Conservation (phyloP, 92 coral and sea anemone genomes). For the Paramuricea clavata region DNA sequence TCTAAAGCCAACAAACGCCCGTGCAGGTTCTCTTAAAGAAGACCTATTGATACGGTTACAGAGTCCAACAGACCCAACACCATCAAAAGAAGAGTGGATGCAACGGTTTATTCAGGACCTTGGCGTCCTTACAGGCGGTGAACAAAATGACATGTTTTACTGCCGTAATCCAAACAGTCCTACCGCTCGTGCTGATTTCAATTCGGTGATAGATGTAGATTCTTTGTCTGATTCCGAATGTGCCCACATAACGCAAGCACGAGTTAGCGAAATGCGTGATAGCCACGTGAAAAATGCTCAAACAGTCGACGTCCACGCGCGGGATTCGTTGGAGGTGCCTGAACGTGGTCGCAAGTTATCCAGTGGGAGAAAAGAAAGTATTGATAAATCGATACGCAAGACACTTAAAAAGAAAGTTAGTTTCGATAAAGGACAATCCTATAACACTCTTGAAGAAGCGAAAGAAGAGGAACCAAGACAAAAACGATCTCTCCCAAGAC, state of each 20-base stretch:
- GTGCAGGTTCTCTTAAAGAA: conserved; percentile 22
- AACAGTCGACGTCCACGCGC: not conserved
- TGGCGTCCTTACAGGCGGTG: conserved; percentile 29
- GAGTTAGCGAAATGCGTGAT: not conserved
- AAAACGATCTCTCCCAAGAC: conserved; percentile 39
- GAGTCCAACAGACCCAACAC: conserved; percentile 36
- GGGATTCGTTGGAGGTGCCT: conserved; percentile 1
- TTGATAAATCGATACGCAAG: not conserved
- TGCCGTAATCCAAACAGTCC: conserved; percentile 36
- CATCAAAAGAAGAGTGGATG: conserved; percentile 42
- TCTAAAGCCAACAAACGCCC: conserved; percentile 14
- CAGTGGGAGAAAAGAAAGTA: not conserved
- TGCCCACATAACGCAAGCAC: not conserved
- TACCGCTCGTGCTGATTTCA: not conserved
- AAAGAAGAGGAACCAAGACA: conserved; percentile 38
- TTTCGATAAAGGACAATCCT: conserved; percentile 21
- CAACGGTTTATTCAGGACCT: conserved; percentile 32
- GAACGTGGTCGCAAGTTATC: not conserved
- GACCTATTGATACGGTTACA: not conserved
- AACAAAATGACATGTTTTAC: conserved; percentile 42
- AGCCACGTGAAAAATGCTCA: not conserved
- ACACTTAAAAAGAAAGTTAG: conserved; percentile 40
- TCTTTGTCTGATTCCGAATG: conserved; percentile 19
- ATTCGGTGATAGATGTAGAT: not conserved
- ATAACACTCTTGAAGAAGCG: conserved; percentile 3